Evolutionary conservation across 2,888 invertebrate genomes (phyloP).

Genomic region (Himalopsyche kuldschensis): DNA sequence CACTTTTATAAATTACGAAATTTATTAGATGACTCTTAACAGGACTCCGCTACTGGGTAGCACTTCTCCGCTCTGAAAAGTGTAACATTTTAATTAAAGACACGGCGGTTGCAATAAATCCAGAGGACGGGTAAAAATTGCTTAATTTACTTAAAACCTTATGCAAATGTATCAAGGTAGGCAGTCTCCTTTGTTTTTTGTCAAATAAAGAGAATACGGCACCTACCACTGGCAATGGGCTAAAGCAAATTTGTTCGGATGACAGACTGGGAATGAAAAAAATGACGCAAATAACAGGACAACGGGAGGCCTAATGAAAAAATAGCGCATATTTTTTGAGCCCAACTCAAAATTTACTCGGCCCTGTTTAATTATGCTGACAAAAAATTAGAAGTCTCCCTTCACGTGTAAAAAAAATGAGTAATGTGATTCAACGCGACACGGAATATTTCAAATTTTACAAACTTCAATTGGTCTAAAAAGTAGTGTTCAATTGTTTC

Average conservation of each 20-base stretch:
- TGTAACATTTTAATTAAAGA: slow-evolving; percentile 15
- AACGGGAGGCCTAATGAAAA: not conserved
- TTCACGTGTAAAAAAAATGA: not conserved
- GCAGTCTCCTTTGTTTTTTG: not conserved
- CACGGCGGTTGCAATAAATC: slow-evolving; percentile 22
- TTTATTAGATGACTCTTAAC: too few species aligned
- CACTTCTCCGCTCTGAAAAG: slow-evolving; percentile 13
- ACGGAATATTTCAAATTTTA: not conserved
- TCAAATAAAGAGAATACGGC: not conserved
- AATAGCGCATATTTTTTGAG: not conserved
- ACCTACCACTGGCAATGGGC: not conserved
- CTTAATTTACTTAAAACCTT: slow-evolving; percentile 29
- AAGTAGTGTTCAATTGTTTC: too few species aligned
- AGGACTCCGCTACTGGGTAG: not conserved
- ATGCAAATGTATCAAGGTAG: slow-evolving; percentile 10
- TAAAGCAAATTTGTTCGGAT: not conserved
- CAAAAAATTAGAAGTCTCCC: not conserved
- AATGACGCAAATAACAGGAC: not conserved
- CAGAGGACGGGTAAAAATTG: slow-evolving; percentile 30
- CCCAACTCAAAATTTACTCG: not conserved
- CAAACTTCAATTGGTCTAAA: too few species aligned
- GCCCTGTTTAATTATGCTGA: not conserved
- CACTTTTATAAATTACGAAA: too few species aligned
- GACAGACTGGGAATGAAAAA: not conserved
- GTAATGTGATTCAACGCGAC: not conserved